Base-by-base conservation (phyloP, 2,888 invertebrate genomes). In the Bibio marci region DNA sequence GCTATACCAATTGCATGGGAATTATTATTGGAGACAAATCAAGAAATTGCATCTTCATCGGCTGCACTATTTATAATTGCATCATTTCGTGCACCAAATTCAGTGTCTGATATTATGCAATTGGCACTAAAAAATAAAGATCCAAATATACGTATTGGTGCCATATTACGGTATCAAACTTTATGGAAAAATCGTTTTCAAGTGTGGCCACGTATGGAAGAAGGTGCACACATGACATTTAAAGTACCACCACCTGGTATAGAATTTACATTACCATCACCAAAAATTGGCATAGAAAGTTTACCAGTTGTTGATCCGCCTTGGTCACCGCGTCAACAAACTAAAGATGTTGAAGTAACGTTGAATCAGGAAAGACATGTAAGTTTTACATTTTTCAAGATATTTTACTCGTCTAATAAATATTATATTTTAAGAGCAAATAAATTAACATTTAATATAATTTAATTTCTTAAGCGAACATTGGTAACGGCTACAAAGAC, bases 131-230 rank as follows among this genome's bases (percentile, higher is more conserved):
- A 87, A 41, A 82, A 92, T 56, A 68, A 74, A 30, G 86, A 90
- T 50, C 78, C 90, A 0, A 72, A 74, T 30, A 73, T 82, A 32
- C 70, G 97, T 45, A 80, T 87, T 47, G 80, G 79, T 48, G 83
- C 88, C 2, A 76, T 90, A 44, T 66, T 86, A 43, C 71, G 80
- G 72, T 94, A 91, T 62, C 85, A 92, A 71, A 82, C 88, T 2
- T 70, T 98, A 47, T 98, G 97, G 97, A 88, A 91, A 54, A 77
- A 90, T 48, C 73, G 98, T 2, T 94, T 90, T 57, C 98, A 98
- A 69, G 92, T 94, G 1, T 98, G 98, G 98, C 91, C 95, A 1
- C 73, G 97, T 42, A 94, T 99, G 95, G 98, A 99, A 59, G 97
- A 97, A 53, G 85, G 87, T 7, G 97, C 97, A 0, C 91, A 94